A percentile compares a stretch with the other conserved stretches of the same genome.
These are phyloP conservation scores for Harlomillsia oculata DNA, from an alignment of 1,140 invertebrate genomes.

Conservation along the genomic window DNA sequence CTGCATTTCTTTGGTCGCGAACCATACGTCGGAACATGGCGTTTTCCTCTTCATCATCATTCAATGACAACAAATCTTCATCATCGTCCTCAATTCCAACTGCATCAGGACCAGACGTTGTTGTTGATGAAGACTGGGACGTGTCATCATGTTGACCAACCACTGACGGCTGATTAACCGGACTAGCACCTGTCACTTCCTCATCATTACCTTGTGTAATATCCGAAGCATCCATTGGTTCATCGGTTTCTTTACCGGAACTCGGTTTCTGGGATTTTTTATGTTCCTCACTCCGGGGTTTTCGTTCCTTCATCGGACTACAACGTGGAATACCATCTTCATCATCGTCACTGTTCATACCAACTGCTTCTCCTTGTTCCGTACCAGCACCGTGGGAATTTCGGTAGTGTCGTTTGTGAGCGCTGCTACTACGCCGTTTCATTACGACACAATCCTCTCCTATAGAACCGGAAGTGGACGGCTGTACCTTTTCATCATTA, in stretches of 20 bases:
- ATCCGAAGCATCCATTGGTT: not conserved
- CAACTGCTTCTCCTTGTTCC: not conserved
- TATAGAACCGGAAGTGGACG: no score
- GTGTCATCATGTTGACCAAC: no score
- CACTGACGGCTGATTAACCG: no score
- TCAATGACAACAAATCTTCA: no score
- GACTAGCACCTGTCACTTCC: not conserved
- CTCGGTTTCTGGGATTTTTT: not conserved
- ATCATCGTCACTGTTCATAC: conserved; percentile 1
- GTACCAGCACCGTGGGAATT: not conserved
- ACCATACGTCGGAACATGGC: no score
- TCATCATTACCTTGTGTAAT: not conserved
- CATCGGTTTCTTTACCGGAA: not conserved
- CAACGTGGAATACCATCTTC: not conserved
- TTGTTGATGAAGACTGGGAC: no score
- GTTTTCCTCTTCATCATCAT: no score
- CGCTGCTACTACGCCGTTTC: conserved; percentile 4
- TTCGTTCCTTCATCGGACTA: not conserved
- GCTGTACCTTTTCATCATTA: no score
- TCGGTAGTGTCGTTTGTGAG: not conserved
- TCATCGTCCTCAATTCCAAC: no score
- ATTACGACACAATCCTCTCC: not conserved
- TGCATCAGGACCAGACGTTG: no score
- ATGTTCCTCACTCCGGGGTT: not conserved
- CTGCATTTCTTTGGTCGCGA: no score